Evolutionary conservation across 2,888 invertebrate species (phyloP).

Genomic region (Fissipunctia ypsillon): DNA sequence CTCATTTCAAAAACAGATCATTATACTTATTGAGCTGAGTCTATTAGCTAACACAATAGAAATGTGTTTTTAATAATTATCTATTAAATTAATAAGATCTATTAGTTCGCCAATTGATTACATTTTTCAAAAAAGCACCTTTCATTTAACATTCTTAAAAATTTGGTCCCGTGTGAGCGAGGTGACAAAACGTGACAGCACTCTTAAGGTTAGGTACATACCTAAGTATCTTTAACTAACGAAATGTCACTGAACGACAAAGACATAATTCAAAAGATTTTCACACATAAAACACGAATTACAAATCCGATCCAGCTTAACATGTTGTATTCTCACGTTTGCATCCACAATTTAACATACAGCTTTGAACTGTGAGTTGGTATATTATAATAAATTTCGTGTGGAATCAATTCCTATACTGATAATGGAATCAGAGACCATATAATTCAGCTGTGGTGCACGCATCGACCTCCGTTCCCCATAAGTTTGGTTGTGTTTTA

Average conservation of each 20-base stretch:
- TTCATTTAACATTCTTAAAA: no score
- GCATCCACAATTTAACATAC: constrained; percentile 47
- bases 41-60: no score
- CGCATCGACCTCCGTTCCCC: constrained; percentile 62
- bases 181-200: no score
- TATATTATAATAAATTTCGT: constrained; percentile 62
- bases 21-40: no score
- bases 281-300: constrained; percentile 51
- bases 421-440: constrained; percentile 71
- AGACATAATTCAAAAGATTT: constrained; percentile 42
- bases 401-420: constrained; percentile 63
- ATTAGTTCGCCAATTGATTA: no score
- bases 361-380: constrained; percentile 27
- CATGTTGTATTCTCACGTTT: constrained; percentile 51
- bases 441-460: constrained; percentile 72
- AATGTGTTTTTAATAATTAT: no score
- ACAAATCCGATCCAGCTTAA: constrained; percentile 37
- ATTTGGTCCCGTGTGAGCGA: no score
- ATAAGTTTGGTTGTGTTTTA: constrained; percentile 70
- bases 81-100: no score
- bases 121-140: no score
- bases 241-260: constrained; percentile 16
- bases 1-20: no score
- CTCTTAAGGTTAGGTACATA: neutral
- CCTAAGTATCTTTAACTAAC: neutral